A percentile compares a stretch with the other conserved stretches of the same genome.
phyloP scores from a whole-genome alignment of 2,888 invertebrate genomes.

The Geophilus truncorum region DNA sequence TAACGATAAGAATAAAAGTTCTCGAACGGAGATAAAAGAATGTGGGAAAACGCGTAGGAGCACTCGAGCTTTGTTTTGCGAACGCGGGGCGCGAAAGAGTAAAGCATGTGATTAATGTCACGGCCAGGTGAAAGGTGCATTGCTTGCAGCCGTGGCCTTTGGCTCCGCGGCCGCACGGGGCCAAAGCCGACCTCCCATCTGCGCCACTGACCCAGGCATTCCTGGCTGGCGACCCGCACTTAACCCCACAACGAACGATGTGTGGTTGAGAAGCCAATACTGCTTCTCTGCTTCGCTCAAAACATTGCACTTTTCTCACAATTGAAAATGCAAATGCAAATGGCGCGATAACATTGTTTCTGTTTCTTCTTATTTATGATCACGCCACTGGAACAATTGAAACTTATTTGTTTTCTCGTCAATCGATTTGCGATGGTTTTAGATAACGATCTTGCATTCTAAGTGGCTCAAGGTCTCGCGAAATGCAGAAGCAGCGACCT shows the following conservation, averaged over 20 bases:
- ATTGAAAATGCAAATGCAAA: not conserved
- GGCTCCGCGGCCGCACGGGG: not conserved
- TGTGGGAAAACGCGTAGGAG: not conserved
- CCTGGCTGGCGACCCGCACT: constrained; percentile 32
- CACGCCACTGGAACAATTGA: too few relatives aligned
- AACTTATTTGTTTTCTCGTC: not conserved
- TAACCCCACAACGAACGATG: constrained; percentile 30
- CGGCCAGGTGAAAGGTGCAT: constrained; percentile 31
- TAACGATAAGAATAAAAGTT: not conserved
- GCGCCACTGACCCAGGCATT: constrained; percentile 30
- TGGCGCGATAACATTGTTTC: not conserved
- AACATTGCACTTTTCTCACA: not conserved
- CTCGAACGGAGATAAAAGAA: not conserved
- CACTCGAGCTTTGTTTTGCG: not conserved
- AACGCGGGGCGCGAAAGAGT: not conserved
- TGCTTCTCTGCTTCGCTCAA: not conserved
- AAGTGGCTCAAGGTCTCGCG: not conserved
- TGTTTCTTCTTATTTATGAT: too few relatives aligned
- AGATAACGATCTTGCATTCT: not conserved
- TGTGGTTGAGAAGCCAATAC: constrained; percentile 11
- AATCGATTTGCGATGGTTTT: not conserved
- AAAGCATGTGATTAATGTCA: constrained; percentile 31
- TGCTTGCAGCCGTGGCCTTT: constrained; percentile 29
- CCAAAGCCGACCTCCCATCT: constrained; percentile 22
- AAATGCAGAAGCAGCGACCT: not conserved